A percentile compares a stretch with the other conserved stretches of the same genome.
These are phyloP conservation scores for Rhagium mordax DNA, from an alignment of 2,888 invertebrate genomes.

Conservation along the genomic window DNA sequence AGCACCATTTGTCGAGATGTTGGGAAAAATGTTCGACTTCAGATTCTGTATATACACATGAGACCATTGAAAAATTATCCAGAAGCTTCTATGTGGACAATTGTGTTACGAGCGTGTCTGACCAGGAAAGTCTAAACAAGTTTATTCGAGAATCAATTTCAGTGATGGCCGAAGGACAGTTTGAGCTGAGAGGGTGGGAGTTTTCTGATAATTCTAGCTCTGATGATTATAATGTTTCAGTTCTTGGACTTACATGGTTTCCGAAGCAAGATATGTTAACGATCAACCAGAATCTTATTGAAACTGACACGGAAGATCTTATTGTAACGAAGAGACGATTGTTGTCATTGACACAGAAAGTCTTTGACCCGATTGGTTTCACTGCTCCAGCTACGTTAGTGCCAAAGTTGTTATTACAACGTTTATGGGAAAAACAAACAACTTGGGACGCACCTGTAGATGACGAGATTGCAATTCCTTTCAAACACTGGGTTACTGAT, in stretches of 20 bases:
- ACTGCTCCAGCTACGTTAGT: constrained; percentile 31
- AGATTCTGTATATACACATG: constrained; percentile 1
- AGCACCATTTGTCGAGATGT: constrained; percentile 20
- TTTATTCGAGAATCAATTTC: constrained; percentile 22
- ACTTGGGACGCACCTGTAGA: constrained; percentile 11
- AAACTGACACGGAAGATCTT: background rate
- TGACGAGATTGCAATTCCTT: background rate
- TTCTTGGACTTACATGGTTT: constrained; percentile 42
- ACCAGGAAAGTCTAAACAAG: constrained; percentile 2
- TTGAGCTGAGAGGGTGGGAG: too few relatives aligned
- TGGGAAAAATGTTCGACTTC: background rate
- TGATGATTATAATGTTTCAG: constrained; percentile 7
- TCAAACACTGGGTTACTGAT: constrained; percentile 11
- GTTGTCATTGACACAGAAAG: constrained; percentile 26
- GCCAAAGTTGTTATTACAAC: constrained; percentile 37
- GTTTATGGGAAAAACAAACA: constrained; percentile 25
- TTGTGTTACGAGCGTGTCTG: constrained; percentile 1
- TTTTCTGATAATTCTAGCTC: background rate
- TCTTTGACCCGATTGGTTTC: constrained; percentile 38
- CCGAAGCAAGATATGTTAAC: constrained; percentile 34
- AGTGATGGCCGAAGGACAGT: constrained; percentile 24
- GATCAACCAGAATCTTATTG: background rate
- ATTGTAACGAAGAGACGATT: constrained; percentile 1
- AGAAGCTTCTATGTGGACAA: constrained; percentile 19
- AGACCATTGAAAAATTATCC: constrained; percentile 8